Evolutionary conservation across 2,797 vertebrate genomes (phyloP), one percentile per base, ranked within the genome.

Genomic region (Valencia hispanica): DNA sequence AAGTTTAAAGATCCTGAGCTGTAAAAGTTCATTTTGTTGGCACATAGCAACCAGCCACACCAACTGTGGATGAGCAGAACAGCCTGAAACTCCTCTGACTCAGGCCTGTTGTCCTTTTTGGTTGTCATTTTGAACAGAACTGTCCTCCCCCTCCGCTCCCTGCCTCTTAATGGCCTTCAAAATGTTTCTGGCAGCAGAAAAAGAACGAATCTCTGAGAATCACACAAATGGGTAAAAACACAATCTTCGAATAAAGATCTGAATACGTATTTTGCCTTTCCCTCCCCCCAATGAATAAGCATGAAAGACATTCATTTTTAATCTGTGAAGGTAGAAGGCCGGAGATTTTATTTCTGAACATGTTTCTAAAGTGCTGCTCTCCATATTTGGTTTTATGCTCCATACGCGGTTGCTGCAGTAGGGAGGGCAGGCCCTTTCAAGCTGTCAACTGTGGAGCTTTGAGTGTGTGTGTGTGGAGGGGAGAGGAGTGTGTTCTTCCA

Each of bases 401-500:
- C 75, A 55, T 3, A 74, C 78, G 90, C 90, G 93, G 91, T 89
- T 93, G 91, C 92, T 86, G 81, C 73, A 78, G 82, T 32, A 9
- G 73, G 82, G 84, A 30, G 81, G 85, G 79, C 79, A 41, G 87
- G 77, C 77, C 83, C 80, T 75, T 84, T 86, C 90, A 92, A 91
- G 84, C 91, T 88, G 92, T 91, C 88, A 88, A 53, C 86, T 69
- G 86, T 84, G 77, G 79, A 82, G 84, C 71, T 82, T 84, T 76
- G 25, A 81, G 79, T 53, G 83, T 78, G 22, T 66, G 61, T 25
- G 61, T 71, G 70, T 30, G 43, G n/a, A n/a, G n/a, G 18, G 39
- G 34, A 84, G 77, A 77, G 81, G 88, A 79, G 82, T 48, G 84
- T 87, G 89, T 91, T 90, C 86, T 83, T 94, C 90, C 92, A 93